Conservation (phyloP, 2,113 vertebrate genomes). For the Macaca fascicularis region DNA sequence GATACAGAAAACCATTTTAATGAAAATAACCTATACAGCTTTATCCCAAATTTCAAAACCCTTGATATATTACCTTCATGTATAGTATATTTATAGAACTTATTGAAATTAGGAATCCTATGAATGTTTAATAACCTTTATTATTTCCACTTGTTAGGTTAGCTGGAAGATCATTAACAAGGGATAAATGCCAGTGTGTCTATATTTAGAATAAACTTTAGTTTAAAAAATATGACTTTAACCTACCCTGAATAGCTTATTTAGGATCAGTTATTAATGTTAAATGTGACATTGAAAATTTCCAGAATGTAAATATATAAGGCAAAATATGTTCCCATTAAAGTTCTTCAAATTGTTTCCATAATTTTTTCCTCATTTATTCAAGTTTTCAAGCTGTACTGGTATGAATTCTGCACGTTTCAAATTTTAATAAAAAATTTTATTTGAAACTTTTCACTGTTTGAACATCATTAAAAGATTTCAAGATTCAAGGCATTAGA, state of each 20-base stretch:
- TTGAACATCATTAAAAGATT: background rate
- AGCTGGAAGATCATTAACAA: background rate
- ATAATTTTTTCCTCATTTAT: background rate
- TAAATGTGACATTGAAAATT: conserved; percentile 19
- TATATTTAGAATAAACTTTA: conserved; percentile 39
- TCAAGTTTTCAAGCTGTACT: background rate
- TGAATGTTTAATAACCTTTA: conserved; percentile 27
- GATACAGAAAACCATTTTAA: conserved; percentile 56
- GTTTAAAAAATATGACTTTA: background rate
- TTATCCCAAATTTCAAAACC: conserved; percentile 63
- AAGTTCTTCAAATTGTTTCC: background rate
- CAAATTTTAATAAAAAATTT: background rate
- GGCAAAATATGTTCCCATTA: background rate
- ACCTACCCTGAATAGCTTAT: background rate
- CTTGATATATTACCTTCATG: conserved; percentile 19
- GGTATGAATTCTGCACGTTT: background rate
- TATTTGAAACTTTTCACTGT: background rate
- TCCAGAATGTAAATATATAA: background rate
- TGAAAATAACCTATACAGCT: conserved; percentile 10
- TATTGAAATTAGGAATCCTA: conserved; percentile 42
- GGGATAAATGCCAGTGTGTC: background rate
- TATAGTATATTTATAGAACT: conserved; percentile 1
- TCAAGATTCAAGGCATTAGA: background rate
- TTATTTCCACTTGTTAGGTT: background rate
- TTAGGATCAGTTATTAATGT: background rate